Conservation (phyloP, 92 coral and sea anemone genomes). For the Anthopleura xanthogrammica region DNA sequence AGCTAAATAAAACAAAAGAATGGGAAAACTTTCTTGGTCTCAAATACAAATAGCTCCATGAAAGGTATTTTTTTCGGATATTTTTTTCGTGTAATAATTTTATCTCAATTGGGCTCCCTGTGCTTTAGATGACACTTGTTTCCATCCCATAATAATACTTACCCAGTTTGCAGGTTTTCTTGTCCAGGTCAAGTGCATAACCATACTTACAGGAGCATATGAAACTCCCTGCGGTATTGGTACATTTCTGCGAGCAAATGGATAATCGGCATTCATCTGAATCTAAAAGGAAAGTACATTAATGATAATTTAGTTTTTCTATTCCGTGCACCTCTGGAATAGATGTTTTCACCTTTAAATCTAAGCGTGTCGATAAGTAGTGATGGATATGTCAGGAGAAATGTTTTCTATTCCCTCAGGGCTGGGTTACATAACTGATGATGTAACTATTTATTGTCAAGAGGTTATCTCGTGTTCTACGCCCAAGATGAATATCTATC, state of each 20-base stretch:
- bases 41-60: too few species aligned
- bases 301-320: background rate
- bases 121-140: too few species aligned
- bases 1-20: background rate
- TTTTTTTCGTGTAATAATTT: too few species aligned
- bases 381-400: too few species aligned
- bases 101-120: too few species aligned
- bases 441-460: too few species aligned
- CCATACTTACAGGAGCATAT: conserved; percentile 73
- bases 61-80: too few species aligned
- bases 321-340: background rate
- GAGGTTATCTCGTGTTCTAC: background rate
- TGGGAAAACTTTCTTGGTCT: background rate
- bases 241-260: conserved; percentile 63
- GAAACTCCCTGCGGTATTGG: conserved; percentile 71
- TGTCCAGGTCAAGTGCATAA: conserved; percentile 55
- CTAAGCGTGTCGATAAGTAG: background rate
- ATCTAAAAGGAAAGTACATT: conserved; percentile 27
- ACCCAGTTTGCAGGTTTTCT: conserved; percentile 60
- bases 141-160: background rate
- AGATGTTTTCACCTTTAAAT: background rate
- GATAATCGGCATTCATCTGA: conserved; percentile 71
- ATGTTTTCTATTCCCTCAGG: background rate
- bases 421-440: background rate
- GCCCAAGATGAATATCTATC: too few species aligned